phyloP scores from a whole-genome alignment of 2,888 invertebrate genomes.

The Drosophila flavopinicola region DNA sequence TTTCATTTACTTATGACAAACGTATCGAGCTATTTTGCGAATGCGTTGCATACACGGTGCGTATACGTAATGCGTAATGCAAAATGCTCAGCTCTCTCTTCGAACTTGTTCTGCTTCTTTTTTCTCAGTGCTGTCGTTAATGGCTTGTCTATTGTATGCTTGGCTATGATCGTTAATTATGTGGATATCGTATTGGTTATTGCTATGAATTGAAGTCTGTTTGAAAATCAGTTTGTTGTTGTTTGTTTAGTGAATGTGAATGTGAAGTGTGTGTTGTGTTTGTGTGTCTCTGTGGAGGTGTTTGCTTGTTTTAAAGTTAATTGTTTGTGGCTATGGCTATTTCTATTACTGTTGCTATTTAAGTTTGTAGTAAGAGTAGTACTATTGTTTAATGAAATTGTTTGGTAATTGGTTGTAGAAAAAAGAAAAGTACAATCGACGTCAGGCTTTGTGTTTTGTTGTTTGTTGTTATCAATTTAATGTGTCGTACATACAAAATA shows the following conservation, averaged over 20 bases:
- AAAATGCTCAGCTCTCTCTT: slow-evolving; percentile 32
- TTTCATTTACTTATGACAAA: slow-evolving; percentile 53
- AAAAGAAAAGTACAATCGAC: slow-evolving; percentile 85
- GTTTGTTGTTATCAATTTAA: slow-evolving; percentile 33
- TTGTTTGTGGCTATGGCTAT: slow-evolving; percentile 71
- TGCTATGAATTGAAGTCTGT: slow-evolving; percentile 68
- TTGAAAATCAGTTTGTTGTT: slow-evolving; percentile 48
- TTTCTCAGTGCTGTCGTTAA: slow-evolving; percentile 46
- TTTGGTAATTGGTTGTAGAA: slow-evolving; percentile 66
- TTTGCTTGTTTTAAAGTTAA: slow-evolving; percentile 56
- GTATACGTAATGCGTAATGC: slow-evolving; percentile 27
- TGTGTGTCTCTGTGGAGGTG: slow-evolving; percentile 26
- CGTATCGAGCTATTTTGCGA: slow-evolving; percentile 17
- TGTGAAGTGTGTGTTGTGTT: slow-evolving; percentile 20
- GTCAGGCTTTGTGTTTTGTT: slow-evolving; percentile 85
- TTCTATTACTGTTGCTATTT: slow-evolving; percentile 76
- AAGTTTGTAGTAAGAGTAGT: slow-evolving; percentile 65
- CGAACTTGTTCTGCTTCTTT: slow-evolving; percentile 67
- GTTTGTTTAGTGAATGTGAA: not conserved
- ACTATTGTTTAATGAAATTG: slow-evolving; percentile 75
- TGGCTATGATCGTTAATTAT: slow-evolving; percentile 69
- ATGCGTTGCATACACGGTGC: slow-evolving; percentile 20
- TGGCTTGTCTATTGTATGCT: slow-evolving; percentile 56
- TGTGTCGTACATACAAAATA: slow-evolving; percentile 9
- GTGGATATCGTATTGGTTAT: slow-evolving; percentile 75